Conservation (phyloP, 2,888 invertebrate species). For the Nasonovia ribisnigri region DNA sequence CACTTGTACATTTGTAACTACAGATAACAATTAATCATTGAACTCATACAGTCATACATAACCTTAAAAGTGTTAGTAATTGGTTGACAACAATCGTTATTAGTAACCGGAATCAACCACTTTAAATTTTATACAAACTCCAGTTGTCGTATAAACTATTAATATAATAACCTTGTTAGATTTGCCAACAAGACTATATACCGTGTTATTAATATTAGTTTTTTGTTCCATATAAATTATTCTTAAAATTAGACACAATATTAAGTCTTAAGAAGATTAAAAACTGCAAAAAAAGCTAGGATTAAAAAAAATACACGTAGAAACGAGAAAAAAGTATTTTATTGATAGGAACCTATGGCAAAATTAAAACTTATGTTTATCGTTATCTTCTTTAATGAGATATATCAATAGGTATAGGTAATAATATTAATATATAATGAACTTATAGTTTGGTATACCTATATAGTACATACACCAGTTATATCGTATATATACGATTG, state of each 20-base stretch:
- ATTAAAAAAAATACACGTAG: not conserved
- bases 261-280: not conserved
- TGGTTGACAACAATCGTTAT: not conserved
- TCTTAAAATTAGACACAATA: not conserved
- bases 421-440: not conserved
- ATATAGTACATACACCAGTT: too few relatives aligned
- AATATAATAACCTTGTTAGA: not conserved
- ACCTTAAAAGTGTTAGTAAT: not conserved
- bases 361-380: not conserved
- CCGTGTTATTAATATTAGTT: not conserved
- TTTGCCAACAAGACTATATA: not conserved
- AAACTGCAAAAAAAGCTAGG: not conserved
- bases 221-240: not conserved
- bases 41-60: not conserved
- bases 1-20: not conserved
- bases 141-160: not conserved
- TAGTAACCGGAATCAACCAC: slow-evolving; percentile 1
- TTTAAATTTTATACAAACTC: not conserved
- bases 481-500: not conserved
- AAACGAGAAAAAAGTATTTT: not conserved
- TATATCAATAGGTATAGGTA: not conserved
- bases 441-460: not conserved
- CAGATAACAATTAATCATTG: not conserved
- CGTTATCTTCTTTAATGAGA: not conserved
- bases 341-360: not conserved